A percentile compares a stretch with the other conserved stretches of the same genome.
Evolutionary conservation across 2,113 vertebrate genomes (phyloP).

Genomic region (Fulica atra): DNA sequence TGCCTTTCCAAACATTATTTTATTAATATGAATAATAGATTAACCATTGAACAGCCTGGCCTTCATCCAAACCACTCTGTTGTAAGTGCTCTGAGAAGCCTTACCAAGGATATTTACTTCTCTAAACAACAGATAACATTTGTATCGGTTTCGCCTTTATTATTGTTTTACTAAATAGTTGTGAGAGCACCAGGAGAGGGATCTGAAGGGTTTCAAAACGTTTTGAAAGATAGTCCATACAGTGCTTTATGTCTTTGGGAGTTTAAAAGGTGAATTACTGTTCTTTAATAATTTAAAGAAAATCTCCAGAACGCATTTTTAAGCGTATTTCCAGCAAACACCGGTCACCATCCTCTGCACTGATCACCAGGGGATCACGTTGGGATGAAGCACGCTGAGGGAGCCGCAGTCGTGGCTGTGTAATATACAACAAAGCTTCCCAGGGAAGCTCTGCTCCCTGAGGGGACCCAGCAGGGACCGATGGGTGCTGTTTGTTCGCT

Average conservation of each 20-base stretch:
- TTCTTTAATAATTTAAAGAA: slow-evolving; percentile 48
- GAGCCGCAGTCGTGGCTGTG: neutral
- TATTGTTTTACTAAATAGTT: slow-evolving; percentile 46
- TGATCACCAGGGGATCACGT: neutral
- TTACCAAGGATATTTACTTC: slow-evolving; percentile 75
- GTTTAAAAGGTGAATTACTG: slow-evolving; percentile 39
- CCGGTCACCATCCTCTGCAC: neutral
- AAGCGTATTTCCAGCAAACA: neutral
- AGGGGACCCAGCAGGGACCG: neutral
- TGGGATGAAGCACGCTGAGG: neutral
- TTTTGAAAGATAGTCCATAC: slow-evolving; percentile 29
- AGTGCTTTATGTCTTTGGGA: slow-evolving; percentile 15
- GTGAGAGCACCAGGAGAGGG: neutral
- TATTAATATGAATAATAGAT: slow-evolving; percentile 82
- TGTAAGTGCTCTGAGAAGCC: slow-evolving; percentile 74
- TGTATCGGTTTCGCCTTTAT: slow-evolving; percentile 37
- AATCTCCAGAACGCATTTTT: slow-evolving; percentile 19
- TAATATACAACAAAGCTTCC: slow-evolving; percentile 15
- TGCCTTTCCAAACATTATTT: slow-evolving; percentile 74
- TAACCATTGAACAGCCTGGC: slow-evolving; percentile 76
- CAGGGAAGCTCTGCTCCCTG: neutral
- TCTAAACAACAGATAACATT: slow-evolving; percentile 67
- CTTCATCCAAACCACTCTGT: slow-evolving; percentile 73
- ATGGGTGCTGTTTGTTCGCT: neutral
- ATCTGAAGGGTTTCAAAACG: slow-evolving; percentile 10